Percentiles rank a stretch among this genome's conserved stretches.
Evolutionary conservation across 2,113 vertebrate species (phyloP).

Genomic region (Chionomys nivalis): DNA sequence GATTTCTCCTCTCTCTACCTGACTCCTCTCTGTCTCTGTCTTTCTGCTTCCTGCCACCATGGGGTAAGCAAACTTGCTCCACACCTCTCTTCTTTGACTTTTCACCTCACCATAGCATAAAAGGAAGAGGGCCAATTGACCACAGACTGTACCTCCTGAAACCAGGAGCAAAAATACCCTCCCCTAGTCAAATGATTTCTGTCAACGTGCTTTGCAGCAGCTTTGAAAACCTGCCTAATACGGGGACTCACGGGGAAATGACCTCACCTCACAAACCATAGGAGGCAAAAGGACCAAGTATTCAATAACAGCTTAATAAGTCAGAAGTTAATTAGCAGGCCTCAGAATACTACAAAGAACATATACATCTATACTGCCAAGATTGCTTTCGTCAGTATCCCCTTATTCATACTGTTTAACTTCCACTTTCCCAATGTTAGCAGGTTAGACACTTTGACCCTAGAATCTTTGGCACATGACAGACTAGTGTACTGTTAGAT

Average conservation of each 20-base stretch:
- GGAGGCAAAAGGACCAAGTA: neutral
- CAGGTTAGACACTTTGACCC: neutral
- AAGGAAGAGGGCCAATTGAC: too few relatives aligned
- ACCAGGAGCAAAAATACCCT: too few relatives aligned
- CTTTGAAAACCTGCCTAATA: neutral
- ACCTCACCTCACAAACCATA: neutral
- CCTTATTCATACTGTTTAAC: too few relatives aligned
- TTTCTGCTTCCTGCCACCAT: too few relatives aligned
- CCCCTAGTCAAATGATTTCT: neutral
- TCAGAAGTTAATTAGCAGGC: neutral
- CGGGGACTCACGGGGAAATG: neutral
- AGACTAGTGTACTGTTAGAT: accelerated
- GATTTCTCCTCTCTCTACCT: too few relatives aligned
- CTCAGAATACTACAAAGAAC: neutral
- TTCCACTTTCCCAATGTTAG: neutral
- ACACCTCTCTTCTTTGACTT: too few relatives aligned
- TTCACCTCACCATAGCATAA: too few relatives aligned
- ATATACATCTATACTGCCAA: neutral
- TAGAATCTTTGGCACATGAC: neutral
- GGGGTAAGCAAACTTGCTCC: too few relatives aligned
- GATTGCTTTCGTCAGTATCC: neutral
- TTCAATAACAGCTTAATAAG: neutral
- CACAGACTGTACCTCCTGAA: too few relatives aligned
- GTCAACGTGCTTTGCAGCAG: neutral
- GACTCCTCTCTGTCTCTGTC: too few relatives aligned